A percentile compares a stretch with the other conserved stretches of the same genome.
These are phyloP conservation scores for Pyrocephalus nanus DNA, from an alignment of 2,797 vertebrate species.

Conservation along the genomic window DNA sequence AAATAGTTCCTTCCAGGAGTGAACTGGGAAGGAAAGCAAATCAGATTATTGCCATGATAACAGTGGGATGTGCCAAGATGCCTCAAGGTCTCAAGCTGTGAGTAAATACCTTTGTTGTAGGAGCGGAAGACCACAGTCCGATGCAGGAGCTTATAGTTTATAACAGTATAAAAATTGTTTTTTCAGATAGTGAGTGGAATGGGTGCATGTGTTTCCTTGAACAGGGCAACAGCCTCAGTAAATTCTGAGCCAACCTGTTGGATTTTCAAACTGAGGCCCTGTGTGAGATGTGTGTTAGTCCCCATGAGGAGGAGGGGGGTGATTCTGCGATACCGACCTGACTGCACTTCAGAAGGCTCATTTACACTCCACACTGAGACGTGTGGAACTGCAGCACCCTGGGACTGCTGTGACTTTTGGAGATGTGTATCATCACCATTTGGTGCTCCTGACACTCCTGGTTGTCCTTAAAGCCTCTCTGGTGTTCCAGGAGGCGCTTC, in stretches of 20 bases:
- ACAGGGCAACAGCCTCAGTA: neutral
- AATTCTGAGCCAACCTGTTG: neutral
- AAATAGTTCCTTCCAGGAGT: slow-evolving; percentile 55
- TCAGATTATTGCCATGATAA: slow-evolving; percentile 55
- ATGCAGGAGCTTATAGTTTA: neutral
- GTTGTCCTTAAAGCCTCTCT: neutral
- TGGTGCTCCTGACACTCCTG: neutral
- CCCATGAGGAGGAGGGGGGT: neutral
- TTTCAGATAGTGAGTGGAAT: neutral
- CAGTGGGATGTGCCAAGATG: slow-evolving; percentile 47
- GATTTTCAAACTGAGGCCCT: neutral
- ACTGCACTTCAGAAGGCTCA: neutral
- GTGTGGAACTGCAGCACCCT: neutral
- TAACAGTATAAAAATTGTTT: neutral
- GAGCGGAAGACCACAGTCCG: neutral
- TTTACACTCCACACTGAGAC: neutral
- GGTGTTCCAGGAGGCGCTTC: neutral
- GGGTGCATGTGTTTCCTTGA: neutral
- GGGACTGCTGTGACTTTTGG: neutral
- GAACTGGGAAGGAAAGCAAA: slow-evolving; percentile 55
- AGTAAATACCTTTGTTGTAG: slow-evolving; percentile 48
- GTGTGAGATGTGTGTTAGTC: neutral
- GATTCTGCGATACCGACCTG: accelerated
- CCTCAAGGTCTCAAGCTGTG: slow-evolving; percentile 61
- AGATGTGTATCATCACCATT: neutral